A percentile compares a stretch with the other conserved stretches of the same genome.
Evolutionary conservation across 2,797 vertebrate species (phyloP).

Genomic region (Eleutherodactylus coqui): DNA sequence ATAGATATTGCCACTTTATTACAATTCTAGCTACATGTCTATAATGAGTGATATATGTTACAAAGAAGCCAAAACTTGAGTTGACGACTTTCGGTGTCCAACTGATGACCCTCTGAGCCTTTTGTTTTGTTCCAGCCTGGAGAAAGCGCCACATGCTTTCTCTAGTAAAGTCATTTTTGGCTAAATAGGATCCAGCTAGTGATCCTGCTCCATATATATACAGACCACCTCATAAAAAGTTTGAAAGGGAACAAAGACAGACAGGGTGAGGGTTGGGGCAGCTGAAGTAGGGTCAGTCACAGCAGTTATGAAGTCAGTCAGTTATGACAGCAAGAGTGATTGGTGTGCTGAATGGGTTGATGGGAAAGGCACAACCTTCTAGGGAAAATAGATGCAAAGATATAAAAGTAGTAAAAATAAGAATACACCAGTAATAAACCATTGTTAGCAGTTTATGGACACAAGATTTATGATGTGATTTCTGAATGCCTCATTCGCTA

Average conservation of each 20-base stretch:
- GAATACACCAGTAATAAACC: constrained; percentile 29
- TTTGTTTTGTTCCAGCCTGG: neutral
- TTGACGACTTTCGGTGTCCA: neutral
- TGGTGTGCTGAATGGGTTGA: constrained; percentile 11
- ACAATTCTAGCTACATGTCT: too few relatives aligned
- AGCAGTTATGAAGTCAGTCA: constrained; percentile 28
- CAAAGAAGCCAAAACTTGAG: neutral
- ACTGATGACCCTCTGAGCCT: neutral
- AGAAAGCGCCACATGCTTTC: neutral
- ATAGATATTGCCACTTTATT: too few relatives aligned
- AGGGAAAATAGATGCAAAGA: neutral
- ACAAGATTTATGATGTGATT: constrained; percentile 2
- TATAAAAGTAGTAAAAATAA: constrained; percentile 32
- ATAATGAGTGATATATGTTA: neutral
- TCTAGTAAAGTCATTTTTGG: neutral
- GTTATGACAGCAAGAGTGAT: constrained; percentile 23
- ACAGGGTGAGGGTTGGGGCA: constrained; percentile 29
- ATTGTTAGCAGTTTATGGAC: constrained; percentile 4
- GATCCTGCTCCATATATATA: constrained; percentile 21
- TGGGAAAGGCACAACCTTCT: constrained; percentile 16
- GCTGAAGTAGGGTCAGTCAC: constrained; percentile 18
- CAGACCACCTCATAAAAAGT: constrained; percentile 27
- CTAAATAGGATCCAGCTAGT: neutral
- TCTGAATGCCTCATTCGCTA: constrained; percentile 15
- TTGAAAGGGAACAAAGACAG: constrained; percentile 36